Evolutionary conservation across 2,888 invertebrate species (phyloP).

Genomic region (Cephus pygmeus): DNA sequence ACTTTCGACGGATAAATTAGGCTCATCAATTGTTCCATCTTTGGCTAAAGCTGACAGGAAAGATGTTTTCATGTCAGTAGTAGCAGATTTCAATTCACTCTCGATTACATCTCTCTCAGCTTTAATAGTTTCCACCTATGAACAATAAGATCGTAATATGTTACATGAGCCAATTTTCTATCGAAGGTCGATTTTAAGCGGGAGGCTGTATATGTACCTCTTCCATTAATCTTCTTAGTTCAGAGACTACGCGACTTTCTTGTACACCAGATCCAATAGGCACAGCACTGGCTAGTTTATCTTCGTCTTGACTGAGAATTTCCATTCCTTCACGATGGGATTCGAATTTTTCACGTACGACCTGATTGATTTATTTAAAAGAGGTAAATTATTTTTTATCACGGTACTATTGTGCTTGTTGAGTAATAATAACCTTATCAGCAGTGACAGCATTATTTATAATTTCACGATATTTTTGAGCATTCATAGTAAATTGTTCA

Average conservation of each 20-base stretch:
- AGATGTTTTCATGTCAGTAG: conserved; percentile 83
- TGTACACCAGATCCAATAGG: conserved; percentile 74
- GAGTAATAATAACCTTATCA: conserved; percentile 66
- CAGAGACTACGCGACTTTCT: conserved; percentile 73
- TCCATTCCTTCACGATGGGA: conserved; percentile 82
- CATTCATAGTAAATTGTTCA: conserved; percentile 87
- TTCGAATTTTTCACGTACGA: conserved; percentile 88
- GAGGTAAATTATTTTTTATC: not conserved
- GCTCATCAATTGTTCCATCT: conserved; percentile 84
- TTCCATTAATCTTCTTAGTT: conserved; percentile 83
- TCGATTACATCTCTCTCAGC: conserved; percentile 91
- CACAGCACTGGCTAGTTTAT: conserved; percentile 76
- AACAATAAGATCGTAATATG: conserved; percentile 47
- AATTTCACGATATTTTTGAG: conserved; percentile 92
- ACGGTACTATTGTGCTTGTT: not conserved
- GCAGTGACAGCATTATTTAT: conserved; percentile 88
- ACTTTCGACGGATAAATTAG: conserved; percentile 76
- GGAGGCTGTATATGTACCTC: conserved; percentile 66
- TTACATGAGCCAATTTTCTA: conserved; percentile 39
- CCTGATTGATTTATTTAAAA: conserved; percentile 66
- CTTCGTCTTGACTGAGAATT: conserved; percentile 81
- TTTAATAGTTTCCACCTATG: conserved; percentile 83
- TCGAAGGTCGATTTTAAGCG: not conserved
- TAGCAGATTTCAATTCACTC: conserved; percentile 83
- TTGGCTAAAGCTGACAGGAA: conserved; percentile 81